These are phyloP conservation scores for Agrochola macilenta DNA, from an alignment of 2,888 invertebrate species.

Conservation along the genomic window DNA sequence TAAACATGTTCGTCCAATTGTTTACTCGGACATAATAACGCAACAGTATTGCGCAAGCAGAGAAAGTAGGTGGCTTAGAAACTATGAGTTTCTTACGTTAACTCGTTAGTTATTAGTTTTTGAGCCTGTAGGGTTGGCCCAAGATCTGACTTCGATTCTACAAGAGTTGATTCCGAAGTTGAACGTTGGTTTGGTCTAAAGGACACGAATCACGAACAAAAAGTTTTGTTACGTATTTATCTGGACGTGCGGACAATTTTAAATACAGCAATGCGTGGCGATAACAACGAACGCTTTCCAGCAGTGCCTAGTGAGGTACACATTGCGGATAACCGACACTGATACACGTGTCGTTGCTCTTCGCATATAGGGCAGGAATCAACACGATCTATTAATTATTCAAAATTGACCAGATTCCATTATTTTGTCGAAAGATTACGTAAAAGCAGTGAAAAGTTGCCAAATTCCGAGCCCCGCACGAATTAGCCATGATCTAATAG, in stretches of 20 bases:
- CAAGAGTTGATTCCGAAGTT: neutral
- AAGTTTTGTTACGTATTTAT: conserved; percentile 12
- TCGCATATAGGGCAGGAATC: conserved; percentile 8
- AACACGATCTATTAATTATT: conserved; percentile 15
- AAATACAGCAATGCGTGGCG: conserved; percentile 25
- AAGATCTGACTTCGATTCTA: neutral
- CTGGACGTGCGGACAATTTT: conserved; percentile 22
- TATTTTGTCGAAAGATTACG: conserved; percentile 27
- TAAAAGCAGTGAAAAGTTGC: conserved; percentile 44
- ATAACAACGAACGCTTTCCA: conserved; percentile 23
- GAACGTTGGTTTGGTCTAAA: conserved; percentile 2
- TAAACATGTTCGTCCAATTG: conserved; percentile 62
- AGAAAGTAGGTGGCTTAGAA: conserved; percentile 56
- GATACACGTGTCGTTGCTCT: conserved; percentile 37
- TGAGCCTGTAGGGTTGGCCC: conserved; percentile 37
- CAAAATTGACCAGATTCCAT: conserved; percentile 7
- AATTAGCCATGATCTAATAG: conserved; percentile 35
- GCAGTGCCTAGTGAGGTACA: conserved; percentile 36
- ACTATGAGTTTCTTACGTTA: conserved; percentile 52
- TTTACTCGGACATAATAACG: conserved; percentile 57
- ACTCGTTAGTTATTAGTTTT: conserved; percentile 53
- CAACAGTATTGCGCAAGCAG: conserved; percentile 53
- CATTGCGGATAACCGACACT: conserved; percentile 39
- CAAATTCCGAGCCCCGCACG: conserved; percentile 24
- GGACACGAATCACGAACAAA: neutral